A percentile compares a stretch with the other conserved stretches of the same genome.
Conservation (phyloP, 2,888 invertebrate genomes). For the Cancer borealis region DNA sequence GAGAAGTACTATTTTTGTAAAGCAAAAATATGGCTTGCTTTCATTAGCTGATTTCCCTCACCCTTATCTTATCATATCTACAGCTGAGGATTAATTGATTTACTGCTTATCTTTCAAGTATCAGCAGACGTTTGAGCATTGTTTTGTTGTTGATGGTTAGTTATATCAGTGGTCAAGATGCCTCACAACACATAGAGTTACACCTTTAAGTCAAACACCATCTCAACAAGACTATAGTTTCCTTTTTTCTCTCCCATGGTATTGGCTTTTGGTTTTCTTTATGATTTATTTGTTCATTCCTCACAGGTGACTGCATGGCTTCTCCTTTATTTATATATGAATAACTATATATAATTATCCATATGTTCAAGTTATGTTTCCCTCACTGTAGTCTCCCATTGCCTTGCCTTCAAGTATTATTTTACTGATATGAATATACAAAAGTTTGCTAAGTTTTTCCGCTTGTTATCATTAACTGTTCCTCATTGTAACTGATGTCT, state of each 20-base stretch:
- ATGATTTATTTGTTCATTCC: background rate
- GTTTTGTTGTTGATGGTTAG: background rate
- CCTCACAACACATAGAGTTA: background rate
- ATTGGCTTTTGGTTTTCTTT: background rate
- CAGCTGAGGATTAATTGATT: background rate
- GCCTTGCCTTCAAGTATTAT: background rate
- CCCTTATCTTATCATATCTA: background rate
- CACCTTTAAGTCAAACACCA: background rate
- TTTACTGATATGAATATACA: background rate
- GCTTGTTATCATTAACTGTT: background rate
- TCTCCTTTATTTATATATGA: background rate
- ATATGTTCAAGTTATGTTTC: background rate
- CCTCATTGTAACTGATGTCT: background rate
- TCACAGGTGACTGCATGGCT: background rate
- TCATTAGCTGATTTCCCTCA: background rate
- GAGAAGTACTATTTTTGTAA: constrained; percentile 8
- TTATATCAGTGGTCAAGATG: background rate
- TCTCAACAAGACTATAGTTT: background rate
- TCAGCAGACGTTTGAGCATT: background rate
- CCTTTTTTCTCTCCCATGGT: background rate
- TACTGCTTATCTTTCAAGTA: background rate
- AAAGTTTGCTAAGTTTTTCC: background rate
- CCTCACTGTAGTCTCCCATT: background rate
- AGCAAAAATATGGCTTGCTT: background rate
- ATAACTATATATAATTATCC: background rate